Evolutionary conservation across 2,113 vertebrate genomes (phyloP), one percentile per base, ranked within the genome.

Genomic region (Bubo scandiacus): DNA sequence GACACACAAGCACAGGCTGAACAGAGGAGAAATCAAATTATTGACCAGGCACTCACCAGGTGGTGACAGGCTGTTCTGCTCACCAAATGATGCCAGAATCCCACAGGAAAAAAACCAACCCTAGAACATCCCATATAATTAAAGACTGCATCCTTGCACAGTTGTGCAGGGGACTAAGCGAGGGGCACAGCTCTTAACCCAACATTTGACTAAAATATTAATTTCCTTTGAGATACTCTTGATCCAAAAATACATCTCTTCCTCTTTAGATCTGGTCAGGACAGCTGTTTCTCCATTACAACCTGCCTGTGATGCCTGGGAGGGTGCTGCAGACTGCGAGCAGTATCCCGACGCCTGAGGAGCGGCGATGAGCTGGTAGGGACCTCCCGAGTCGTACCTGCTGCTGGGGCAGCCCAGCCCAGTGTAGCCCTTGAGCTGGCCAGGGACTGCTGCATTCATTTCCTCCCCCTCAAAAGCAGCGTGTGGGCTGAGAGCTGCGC

Each of bases 271-370:
- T 49, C 15, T 40, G 32, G 11, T 86, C 45, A 51, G 68, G 29
- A 36, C 0, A 1, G 57, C 47, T 87, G 57, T 29, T 81, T 19
- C 82, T 54, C 51, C 7, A 0, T 71, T 67, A 62, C 58, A 62
- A 0, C 43, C 30, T 72, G 57, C 43, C 34, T 38, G 51, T 49
- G 81, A 40, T 19, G 43, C n/a, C 19, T 43, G 82, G n/a, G 15
- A 68, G 45, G 34, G 40, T 55, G 61, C 68, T 68, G 66, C 58
- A 16, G 34, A 5, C 25, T 20, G 42, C 1, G 3, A 71, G 51
- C 47, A 40, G 36, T 10, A 7, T 40, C 63, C 26, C 1, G 1
- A 13, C 34, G 63, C 67, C 36, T 0, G 0, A 70, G 77, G 55
- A 89, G 34, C 15, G 0, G 45, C 18, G 1, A 15, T 11, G 36